Conservation (phyloP, 2,113 vertebrate species). For the Syngnathoides biaculeatus region DNA sequence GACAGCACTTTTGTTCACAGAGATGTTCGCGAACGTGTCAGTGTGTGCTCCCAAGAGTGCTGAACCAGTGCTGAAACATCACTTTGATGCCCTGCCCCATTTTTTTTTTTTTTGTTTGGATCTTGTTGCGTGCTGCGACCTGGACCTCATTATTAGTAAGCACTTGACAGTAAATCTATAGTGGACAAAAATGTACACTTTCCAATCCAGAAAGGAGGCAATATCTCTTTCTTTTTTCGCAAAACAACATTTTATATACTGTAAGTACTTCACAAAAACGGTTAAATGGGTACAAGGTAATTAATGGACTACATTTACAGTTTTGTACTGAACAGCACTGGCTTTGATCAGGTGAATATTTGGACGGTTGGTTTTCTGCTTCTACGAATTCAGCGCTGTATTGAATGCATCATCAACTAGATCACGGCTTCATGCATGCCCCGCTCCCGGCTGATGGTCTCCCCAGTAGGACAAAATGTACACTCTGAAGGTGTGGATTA, state of each 20-base stretch:
- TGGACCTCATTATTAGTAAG: slow-evolving; percentile 8
- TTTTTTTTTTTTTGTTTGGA: slow-evolving; percentile 2
- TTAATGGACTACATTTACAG: not conserved
- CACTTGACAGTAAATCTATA: not conserved
- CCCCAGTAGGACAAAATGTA: too few species aligned
- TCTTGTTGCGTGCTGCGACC: not conserved
- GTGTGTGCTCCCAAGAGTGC: slow-evolving; percentile 8
- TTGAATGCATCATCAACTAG: not conserved
- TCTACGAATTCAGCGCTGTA: not conserved
- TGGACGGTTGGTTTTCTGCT: not conserved
- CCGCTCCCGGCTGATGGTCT: too few species aligned
- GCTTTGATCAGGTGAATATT: not conserved
- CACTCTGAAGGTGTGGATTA: too few species aligned
- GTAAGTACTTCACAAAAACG: not conserved
- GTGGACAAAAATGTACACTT: not conserved
- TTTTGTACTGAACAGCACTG: not conserved
- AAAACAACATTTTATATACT: not conserved
- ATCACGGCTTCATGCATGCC: not conserved
- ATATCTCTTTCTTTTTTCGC: not conserved
- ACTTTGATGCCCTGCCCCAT: slow-evolving; percentile 5
- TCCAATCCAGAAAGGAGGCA: not conserved
- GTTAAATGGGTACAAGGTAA: not conserved
- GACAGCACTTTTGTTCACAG: slow-evolving; percentile 16
- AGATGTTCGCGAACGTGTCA: slow-evolving; percentile 14
- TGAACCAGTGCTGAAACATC: slow-evolving; percentile 16